Percentiles rank a stretch among this genome's conserved stretches.
phyloP scores from a whole-genome alignment of 2,797 vertebrate genomes.

The Mergus octosetaceus region DNA sequence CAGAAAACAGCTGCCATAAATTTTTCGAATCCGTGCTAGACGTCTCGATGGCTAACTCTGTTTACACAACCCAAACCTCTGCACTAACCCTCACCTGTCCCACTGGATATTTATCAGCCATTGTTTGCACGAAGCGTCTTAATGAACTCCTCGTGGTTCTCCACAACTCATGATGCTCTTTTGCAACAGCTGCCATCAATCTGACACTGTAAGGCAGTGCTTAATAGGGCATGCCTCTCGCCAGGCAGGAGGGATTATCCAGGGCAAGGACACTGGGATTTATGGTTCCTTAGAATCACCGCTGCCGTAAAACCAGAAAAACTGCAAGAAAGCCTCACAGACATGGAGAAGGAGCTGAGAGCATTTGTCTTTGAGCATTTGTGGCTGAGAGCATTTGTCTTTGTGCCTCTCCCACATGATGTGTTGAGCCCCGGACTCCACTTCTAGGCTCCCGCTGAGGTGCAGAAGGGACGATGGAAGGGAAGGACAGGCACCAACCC shows the following conservation, averaged over 20 bases:
- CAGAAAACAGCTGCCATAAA: neutral
- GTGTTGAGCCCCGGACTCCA: neutral
- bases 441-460: neutral
- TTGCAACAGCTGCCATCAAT: neutral
- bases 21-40: neutral
- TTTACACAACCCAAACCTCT: neutral
- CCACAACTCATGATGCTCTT: neutral
- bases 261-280: neutral
- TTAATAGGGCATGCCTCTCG: neutral
- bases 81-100: neutral
- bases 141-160: neutral
- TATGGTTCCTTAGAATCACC: neutral
- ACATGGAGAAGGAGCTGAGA: neutral
- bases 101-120: neutral
- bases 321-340: neutral
- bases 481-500: neutral
- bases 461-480: neutral
- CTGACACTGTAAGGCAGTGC: neutral
- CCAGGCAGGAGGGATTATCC: neutral
- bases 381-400: neutral
- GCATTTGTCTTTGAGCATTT: neutral
- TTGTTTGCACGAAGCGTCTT: neutral
- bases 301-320: neutral
- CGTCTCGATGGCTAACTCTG: neutral
- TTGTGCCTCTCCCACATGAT: neutral